Percentiles rank a stretch among this genome's conserved stretches.
Conservation (phyloP, 1,140 invertebrate species). For the Brachionus manjavacas region DNA sequence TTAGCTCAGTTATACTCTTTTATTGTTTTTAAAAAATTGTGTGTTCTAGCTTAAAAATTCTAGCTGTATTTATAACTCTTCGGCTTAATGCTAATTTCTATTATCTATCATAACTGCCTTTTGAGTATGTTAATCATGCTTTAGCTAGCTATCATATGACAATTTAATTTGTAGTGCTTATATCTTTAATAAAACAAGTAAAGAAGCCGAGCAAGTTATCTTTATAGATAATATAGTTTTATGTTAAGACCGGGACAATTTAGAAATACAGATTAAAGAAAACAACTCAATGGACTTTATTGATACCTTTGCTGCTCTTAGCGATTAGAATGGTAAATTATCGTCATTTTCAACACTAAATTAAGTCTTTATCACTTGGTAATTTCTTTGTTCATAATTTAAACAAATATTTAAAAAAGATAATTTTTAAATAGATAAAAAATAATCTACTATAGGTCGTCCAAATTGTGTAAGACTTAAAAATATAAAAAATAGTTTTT, state of each 20-base stretch:
- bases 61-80: slow-evolving; percentile 23
- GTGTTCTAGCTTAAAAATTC: neutral
- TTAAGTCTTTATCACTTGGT: slow-evolving; percentile 8
- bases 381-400: slow-evolving; percentile 6
- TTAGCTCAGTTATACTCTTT: slow-evolving; percentile 25
- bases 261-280: slow-evolving; percentile 15
- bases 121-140: slow-evolving; percentile 8
- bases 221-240: slow-evolving; percentile 6
- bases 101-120: neutral
- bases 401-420: neutral
- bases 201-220: slow-evolving; percentile 27
- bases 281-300: neutral
- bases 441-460: neutral
- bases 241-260: neutral
- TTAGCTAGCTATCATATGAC: neutral
- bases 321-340: neutral
- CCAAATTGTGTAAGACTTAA: neutral
- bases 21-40: neutral
- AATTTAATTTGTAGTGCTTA: neutral
- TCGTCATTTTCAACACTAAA: slow-evolving; percentile 25
- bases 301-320: neutral
- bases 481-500: neutral
- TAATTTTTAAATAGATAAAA: neutral
- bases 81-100: neutral
- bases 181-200: slow-evolving; percentile 28